Base-by-base conservation (phyloP, 2,888 invertebrate species). In the Nasonovia ribisnigri region DNA sequence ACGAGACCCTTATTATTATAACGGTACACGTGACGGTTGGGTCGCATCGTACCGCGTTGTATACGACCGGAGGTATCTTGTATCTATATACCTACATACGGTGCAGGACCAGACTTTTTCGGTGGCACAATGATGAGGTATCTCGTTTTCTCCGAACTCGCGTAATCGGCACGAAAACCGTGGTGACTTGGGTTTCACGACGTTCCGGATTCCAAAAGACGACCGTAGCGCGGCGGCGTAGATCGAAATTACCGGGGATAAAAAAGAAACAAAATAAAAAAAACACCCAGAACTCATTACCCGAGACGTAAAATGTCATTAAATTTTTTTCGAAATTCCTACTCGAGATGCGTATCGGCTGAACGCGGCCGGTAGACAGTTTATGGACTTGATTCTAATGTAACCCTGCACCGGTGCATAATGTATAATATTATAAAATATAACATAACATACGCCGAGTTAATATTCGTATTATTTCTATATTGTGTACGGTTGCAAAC, bases 131-230 rank as follows among this genome's bases (percentile, higher is more conserved):
- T 36, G 91, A 91, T 57, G 91, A 91, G 54, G 29, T 42, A 29
- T 51, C 88, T 60, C 60, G 92, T 87, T 92, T 92, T 92, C 92
- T 92, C 92, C 67, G 92, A 92, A 92, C 46, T 11, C 90, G 46
- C 43, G 43, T n/a, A 29, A 86, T 86, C 87, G 87, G 26, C 36
- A 51, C 51, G 91, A 54, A 43, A 88, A 29, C 90, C 20, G 60
- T n/a, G 67, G 60, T 43, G 51, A 88, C 42, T 51, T 26, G 87
- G 24, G 54, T 92, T 92, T 67, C 88, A 43, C 60, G 26, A 20
- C 77, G 77, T 77, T 60, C 87, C 67, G 88, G 67, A 92, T 67
- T 86, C 86, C 84, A 26, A 90, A 84, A 13, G 42, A 42, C 48
- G 77, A n/a, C 54, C 24, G 54, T 46, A 1, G 91, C 2, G 36